These are phyloP conservation scores for Polyommatus iphigenia DNA, from an alignment of 2,888 invertebrate genomes.

Conservation along the genomic window DNA sequence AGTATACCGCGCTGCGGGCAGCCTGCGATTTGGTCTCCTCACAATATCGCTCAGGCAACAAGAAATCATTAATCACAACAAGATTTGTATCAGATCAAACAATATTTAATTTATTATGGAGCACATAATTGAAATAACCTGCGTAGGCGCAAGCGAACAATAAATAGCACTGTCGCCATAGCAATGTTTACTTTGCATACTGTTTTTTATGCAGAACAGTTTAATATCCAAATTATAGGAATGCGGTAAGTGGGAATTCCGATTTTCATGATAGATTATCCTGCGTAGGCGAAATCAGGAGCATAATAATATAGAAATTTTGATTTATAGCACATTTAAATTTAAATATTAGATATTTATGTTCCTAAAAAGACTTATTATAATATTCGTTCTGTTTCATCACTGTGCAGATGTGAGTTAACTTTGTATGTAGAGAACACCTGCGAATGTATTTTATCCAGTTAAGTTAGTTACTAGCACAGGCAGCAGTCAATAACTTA, in stretches of 20 bases:
- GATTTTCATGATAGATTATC: neutral
- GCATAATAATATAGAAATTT: conserved; percentile 7
- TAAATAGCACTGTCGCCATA: conserved; percentile 69
- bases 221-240: conserved; percentile 14
- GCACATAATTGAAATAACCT: conserved; percentile 68
- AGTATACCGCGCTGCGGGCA: conserved; percentile 62
- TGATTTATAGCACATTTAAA: neutral
- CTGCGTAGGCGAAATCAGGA: conserved; percentile 22
- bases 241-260: conserved; percentile 30
- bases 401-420: conserved; percentile 20
- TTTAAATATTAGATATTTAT: neutral
- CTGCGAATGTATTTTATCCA: conserved; percentile 1
- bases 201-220: conserved; percentile 40
- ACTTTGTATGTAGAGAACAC: conserved; percentile 10
- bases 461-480: neutral
- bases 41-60: conserved; percentile 56
- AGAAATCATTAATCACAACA: conserved; percentile 73
- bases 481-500: neutral
- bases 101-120: conserved; percentile 73
- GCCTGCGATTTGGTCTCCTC: conserved; percentile 64
- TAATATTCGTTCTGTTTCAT: neutral
- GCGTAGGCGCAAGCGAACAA: conserved; percentile 74
- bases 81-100: conserved; percentile 73
- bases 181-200: conserved; percentile 53
- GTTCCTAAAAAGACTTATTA: neutral